Conservation (phyloP, 2,797 vertebrate species). For the Myotis daubentonii region DNA sequence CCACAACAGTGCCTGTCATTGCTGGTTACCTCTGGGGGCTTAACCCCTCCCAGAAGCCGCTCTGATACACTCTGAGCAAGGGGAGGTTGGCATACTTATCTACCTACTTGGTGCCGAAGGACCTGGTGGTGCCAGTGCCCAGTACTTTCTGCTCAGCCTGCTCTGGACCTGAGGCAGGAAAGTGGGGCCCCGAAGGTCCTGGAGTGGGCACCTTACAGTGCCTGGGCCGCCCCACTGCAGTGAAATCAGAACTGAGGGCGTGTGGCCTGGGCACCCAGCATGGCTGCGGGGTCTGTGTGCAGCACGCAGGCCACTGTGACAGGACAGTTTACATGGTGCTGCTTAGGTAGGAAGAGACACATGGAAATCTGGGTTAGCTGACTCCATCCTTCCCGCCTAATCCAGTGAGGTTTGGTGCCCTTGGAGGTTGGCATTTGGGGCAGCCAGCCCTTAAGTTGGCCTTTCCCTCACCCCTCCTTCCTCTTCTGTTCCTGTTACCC, state of each 20-base stretch:
- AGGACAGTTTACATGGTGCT: fast-evolving
- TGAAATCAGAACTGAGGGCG: not conserved
- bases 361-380: fast-evolving
- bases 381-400: fast-evolving
- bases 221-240: not conserved
- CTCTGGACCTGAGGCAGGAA: not conserved
- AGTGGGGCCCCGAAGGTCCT: not conserved
- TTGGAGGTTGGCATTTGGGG: not conserved
- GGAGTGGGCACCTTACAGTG: not conserved
- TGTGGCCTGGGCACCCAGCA: fast-evolving
- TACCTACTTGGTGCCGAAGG: fast-evolving
- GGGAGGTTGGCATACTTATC: not conserved
- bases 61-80: not conserved
- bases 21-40: not conserved
- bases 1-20: fast-evolving
- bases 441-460: fast-evolving
- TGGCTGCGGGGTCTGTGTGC: not conserved
- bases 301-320: not conserved
- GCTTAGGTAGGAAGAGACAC: not conserved
- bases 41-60: fast-evolving
- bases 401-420: not conserved
- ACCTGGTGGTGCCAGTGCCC: not conserved
- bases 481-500: not conserved
- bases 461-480: not conserved
- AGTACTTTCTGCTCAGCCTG: too few species aligned